Percentiles rank a stretch among this genome's conserved stretches.
Evolutionary conservation across 1,140 invertebrate species (phyloP).

Genomic region (Episyrphus balteatus): DNA sequence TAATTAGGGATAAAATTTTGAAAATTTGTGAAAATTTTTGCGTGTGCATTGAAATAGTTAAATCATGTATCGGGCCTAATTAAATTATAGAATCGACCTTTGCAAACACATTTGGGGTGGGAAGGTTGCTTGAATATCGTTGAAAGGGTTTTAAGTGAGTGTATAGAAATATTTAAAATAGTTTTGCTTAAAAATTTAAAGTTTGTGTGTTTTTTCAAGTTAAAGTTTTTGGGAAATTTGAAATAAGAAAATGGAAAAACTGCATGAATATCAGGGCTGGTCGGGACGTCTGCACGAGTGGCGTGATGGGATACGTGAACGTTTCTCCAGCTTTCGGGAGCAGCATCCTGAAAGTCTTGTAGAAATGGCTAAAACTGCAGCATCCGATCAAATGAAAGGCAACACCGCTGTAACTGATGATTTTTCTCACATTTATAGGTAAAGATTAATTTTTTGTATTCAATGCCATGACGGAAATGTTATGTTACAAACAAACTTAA

Average conservation of each 20-base stretch:
- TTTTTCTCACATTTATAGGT: slow-evolving; percentile 69
- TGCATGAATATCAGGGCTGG: slow-evolving; percentile 65
- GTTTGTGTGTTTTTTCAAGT: not conserved
- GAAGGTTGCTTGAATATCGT: too few relatives aligned
- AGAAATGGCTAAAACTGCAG: slow-evolving; percentile 24
- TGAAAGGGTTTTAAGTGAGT: too few relatives aligned
- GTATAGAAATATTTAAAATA: not conserved
- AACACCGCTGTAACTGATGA: slow-evolving; percentile 42
- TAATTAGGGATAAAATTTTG: too few relatives aligned
- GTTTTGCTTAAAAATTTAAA: not conserved
- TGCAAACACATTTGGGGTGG: too few relatives aligned
- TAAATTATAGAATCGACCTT: too few relatives aligned
- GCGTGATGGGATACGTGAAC: slow-evolving; percentile 49
- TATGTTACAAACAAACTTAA: too few relatives aligned
- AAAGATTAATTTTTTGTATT: slow-evolving; percentile 13
- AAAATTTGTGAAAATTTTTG: too few relatives aligned
- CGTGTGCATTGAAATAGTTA: too few relatives aligned
- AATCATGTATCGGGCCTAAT: too few relatives aligned
- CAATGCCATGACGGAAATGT: not conserved
- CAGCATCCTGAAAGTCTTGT: slow-evolving; percentile 41
- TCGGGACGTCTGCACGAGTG: slow-evolving; percentile 56
- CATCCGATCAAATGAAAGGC: slow-evolving; percentile 23
- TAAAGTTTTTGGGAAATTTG: not conserved
- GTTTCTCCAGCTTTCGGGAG: slow-evolving; percentile 48
- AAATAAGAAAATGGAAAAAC: slow-evolving; percentile 50